Evolutionary conservation across 2,113 vertebrate genomes (phyloP).

Genomic region (Porphyrio hochstetteri): DNA sequence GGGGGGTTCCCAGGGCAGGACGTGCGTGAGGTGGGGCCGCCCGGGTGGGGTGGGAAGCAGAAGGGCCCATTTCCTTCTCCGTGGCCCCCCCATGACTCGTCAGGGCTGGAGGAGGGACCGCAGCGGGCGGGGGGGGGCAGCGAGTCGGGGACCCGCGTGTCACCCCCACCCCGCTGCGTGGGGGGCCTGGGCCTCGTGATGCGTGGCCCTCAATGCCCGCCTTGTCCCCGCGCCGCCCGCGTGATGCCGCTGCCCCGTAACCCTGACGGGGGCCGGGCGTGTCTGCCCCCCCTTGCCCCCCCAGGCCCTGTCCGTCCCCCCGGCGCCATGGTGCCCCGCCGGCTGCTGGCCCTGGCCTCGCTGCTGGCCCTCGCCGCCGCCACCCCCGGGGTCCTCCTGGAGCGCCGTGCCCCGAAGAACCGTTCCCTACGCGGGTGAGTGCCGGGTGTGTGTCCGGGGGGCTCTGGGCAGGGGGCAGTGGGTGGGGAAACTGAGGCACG

Average conservation of each 20-base stretch:
- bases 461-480: neutral
- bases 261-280: neutral
- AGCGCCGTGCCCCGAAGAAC: constrained; percentile 76
- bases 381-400: constrained; percentile 65
- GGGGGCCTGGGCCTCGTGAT: neutral
- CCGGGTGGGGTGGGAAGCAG: neutral
- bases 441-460: fast-evolving
- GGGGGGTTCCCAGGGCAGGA: neutral
- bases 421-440: constrained; percentile 74
- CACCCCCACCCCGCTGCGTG: neutral
- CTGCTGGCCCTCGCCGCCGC: neutral
- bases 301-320: neutral
- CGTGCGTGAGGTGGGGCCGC: neutral
- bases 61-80: neutral
- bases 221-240: neutral
- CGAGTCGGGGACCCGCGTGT: neutral
- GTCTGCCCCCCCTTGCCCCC: neutral
- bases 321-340: neutral
- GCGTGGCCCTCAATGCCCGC: neutral
- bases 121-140: neutral
- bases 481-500: neutral
- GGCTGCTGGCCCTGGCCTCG: neutral
- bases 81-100: neutral
- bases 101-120: neutral
- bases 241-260: neutral